Evolutionary conservation across 2,888 invertebrate genomes (phyloP).

Genomic region (Mallateleia sp.): DNA sequence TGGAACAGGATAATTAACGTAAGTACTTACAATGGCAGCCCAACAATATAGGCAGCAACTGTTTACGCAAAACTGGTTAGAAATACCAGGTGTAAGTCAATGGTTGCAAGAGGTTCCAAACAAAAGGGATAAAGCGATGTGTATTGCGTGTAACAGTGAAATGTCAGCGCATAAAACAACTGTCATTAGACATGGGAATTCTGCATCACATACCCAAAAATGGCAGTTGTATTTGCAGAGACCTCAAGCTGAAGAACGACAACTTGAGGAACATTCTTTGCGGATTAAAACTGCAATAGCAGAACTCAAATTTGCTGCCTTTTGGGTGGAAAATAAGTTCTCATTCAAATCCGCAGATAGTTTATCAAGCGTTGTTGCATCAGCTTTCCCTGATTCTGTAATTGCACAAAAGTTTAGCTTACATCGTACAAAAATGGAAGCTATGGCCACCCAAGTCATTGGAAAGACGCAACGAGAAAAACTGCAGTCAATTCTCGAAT

Average conservation of each 20-base stretch:
- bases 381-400: constrained; percentile 20
- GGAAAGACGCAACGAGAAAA: background rate
- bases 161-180: no score
- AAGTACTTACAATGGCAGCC: background rate
- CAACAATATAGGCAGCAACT: constrained; percentile 1
- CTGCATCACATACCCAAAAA: no score
- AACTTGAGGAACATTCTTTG: no score
- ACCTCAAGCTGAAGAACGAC: no score
- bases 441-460: background rate
- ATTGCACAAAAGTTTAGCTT: background rate
- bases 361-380: background rate
- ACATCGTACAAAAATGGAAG: constrained; percentile 6
- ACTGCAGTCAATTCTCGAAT: background rate
- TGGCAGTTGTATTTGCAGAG: no score
- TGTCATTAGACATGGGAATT: no score
- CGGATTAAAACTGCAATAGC: background rate
- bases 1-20: background rate
- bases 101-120: constrained; percentile 1
- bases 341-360: constrained; percentile 3
- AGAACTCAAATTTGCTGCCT: constrained; percentile 13
- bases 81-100: background rate
- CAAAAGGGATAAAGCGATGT: background rate
- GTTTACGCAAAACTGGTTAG: background rate
- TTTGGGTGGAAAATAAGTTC: constrained; percentile 8
- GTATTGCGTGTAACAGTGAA: background rate